These are phyloP conservation scores for Pogonocichla stellata DNA, from an alignment of 2,113 vertebrate species.

Conservation along the genomic window DNA sequence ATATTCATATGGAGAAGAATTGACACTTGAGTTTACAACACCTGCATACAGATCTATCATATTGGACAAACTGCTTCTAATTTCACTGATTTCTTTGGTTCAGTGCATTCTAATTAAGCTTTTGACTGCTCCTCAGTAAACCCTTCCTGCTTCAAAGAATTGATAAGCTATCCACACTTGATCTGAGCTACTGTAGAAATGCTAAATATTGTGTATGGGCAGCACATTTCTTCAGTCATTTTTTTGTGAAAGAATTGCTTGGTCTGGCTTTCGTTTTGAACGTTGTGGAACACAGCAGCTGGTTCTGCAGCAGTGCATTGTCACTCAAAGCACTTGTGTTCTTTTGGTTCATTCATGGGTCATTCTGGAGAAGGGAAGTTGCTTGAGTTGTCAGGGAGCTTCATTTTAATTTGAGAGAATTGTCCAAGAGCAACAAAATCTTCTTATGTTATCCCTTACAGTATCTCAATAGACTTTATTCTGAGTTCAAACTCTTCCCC, in stretches of 20 bases:
- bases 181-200: not conserved
- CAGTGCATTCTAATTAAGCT: constrained; percentile 29
- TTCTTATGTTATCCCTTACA: not conserved
- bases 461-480: not conserved
- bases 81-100: constrained; percentile 1
- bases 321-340: not conserved
- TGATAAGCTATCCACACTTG: not conserved
- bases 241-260: not conserved
- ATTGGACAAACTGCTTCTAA: not conserved
- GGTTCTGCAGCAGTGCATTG: not conserved
- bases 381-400: not conserved
- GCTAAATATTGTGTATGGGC: not conserved
- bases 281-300: not conserved
- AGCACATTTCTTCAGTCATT: not conserved
- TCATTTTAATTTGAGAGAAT: not conserved
- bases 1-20: not conserved
- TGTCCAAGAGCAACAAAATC: not conserved
- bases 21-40: not conserved
- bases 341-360: not conserved
- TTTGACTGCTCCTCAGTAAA: not conserved
- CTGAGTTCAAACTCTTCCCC: not conserved
- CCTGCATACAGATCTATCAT: not conserved
- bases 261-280: not conserved
- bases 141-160: not conserved
- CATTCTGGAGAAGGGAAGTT: not conserved